A percentile compares a stretch with the other conserved stretches of the same genome.
Evolutionary conservation across 2,888 invertebrate genomes (phyloP).

Genomic region (Callosobruchus maculatus): DNA sequence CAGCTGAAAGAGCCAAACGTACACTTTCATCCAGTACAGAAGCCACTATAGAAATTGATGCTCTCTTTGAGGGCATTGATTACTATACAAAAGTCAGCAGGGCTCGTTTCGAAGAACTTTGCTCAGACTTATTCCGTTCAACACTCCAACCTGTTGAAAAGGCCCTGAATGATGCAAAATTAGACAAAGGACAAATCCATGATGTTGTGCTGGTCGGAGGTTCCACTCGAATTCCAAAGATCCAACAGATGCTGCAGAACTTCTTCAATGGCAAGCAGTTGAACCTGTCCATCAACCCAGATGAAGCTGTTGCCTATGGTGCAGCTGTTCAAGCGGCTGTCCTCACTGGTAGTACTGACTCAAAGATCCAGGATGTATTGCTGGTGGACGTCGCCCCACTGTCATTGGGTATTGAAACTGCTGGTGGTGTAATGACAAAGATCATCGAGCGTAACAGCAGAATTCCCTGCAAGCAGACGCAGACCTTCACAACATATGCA

Average conservation of each 20-base stretch:
- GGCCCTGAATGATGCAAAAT: slow-evolving; percentile 70
- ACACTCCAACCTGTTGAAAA: slow-evolving; percentile 69
- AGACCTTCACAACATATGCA: slow-evolving; percentile 61
- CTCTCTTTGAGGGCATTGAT: slow-evolving; percentile 70
- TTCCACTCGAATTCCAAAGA: slow-evolving; percentile 75
- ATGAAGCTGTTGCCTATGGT: slow-evolving; percentile 45
- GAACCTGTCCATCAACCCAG: slow-evolving; percentile 44
- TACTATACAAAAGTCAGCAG: slow-evolving; percentile 69
- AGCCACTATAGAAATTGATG: slow-evolving; percentile 72
- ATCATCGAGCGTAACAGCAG: slow-evolving; percentile 56
- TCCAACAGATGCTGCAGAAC: slow-evolving; percentile 69
- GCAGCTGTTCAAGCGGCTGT: slow-evolving; percentile 44
- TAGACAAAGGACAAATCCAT: slow-evolving; percentile 72
- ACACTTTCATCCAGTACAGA: slow-evolving; percentile 75
- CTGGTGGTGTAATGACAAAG: slow-evolving; percentile 73
- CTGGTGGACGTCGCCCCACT: slow-evolving; percentile 66
- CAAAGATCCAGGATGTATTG: slow-evolving; percentile 69
- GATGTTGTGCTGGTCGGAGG: slow-evolving; percentile 81
- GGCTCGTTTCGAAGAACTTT: slow-evolving; percentile 74
- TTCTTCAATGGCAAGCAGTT: slow-evolving; percentile 62
- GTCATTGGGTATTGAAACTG: slow-evolving; percentile 73
- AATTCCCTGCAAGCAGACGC: slow-evolving; percentile 55
- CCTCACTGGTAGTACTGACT: slow-evolving; percentile 53
- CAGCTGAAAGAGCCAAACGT: slow-evolving; percentile 77
- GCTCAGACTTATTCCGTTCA: slow-evolving; percentile 64